phyloP scores from a whole-genome alignment of 1,140 invertebrate species.

The Caerostris darwini region DNA sequence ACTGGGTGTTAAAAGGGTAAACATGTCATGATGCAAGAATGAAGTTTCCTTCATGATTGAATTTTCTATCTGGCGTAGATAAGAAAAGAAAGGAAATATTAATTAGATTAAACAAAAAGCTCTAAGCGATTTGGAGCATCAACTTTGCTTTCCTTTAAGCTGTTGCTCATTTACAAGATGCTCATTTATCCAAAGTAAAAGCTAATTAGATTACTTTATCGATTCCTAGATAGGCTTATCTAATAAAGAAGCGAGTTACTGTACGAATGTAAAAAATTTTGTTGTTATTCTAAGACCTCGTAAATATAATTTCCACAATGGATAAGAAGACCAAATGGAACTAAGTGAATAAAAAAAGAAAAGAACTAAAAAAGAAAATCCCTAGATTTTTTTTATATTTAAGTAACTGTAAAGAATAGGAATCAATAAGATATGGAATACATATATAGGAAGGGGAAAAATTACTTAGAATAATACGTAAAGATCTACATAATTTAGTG shows the following conservation, averaged over 20 bases:
- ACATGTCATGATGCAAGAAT: too few relatives aligned
- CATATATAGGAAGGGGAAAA: too few relatives aligned
- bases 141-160: neutral
- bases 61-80: slow-evolving; percentile 23
- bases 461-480: too few relatives aligned
- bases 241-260: slow-evolving; percentile 23
- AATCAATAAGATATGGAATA: too few relatives aligned
- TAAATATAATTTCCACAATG: neutral
- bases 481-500: too few relatives aligned
- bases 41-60: neutral
- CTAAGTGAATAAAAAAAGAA: too few relatives aligned
- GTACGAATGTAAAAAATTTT: neutral
- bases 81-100: neutral
- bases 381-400: neutral
- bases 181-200: slow-evolving; percentile 32
- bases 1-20: too few relatives aligned
- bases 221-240: slow-evolving; percentile 13
- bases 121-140: slow-evolving; percentile 1
- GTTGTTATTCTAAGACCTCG: neutral
- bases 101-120: slow-evolving; percentile 37
- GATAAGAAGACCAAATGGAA: too few relatives aligned
- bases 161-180: slow-evolving; percentile 55
- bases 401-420: neutral
- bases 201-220: slow-evolving; percentile 51
- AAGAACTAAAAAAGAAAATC: too few relatives aligned